phyloP scores from a whole-genome alignment of 2,113 vertebrate species.

The Morone chrysops region DNA sequence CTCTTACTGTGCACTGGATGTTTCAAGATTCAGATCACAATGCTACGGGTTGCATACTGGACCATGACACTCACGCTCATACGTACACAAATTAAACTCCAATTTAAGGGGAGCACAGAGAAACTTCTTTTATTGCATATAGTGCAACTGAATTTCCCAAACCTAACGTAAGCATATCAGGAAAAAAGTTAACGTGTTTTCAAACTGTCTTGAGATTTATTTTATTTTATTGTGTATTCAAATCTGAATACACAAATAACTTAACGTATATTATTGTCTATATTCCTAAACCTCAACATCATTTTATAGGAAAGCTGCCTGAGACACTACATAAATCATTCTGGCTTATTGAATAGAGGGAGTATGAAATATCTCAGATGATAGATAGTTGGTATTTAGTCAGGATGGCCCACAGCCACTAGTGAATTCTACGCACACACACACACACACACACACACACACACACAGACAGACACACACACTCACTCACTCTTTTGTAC shows the following conservation, averaged over 20 bases:
- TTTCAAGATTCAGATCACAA: too few relatives aligned
- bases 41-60: too few relatives aligned
- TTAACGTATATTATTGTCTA: slow-evolving; percentile 47
- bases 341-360: slow-evolving; percentile 73
- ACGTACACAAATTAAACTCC: neutral
- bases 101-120: neutral
- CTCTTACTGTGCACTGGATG: too few relatives aligned
- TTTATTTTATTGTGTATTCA: slow-evolving; percentile 1
- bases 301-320: slow-evolving; percentile 42
- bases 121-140: neutral
- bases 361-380: slow-evolving; percentile 73
- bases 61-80: neutral
- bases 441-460: too few relatives aligned
- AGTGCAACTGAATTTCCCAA: neutral
- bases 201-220: neutral
- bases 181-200: neutral
- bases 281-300: slow-evolving; percentile 42
- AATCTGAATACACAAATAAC: slow-evolving; percentile 35
- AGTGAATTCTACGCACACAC: slow-evolving; percentile 19
- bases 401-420: slow-evolving; percentile 62
- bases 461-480: too few relatives aligned
- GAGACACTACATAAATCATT: slow-evolving; percentile 71
- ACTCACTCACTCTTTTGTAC: neutral
- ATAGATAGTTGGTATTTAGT: slow-evolving; percentile 78
- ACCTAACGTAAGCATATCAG: neutral